Evolutionary conservation across 2,113 vertebrate species (phyloP).

Genomic region (Lepisosteus osseus): DNA sequence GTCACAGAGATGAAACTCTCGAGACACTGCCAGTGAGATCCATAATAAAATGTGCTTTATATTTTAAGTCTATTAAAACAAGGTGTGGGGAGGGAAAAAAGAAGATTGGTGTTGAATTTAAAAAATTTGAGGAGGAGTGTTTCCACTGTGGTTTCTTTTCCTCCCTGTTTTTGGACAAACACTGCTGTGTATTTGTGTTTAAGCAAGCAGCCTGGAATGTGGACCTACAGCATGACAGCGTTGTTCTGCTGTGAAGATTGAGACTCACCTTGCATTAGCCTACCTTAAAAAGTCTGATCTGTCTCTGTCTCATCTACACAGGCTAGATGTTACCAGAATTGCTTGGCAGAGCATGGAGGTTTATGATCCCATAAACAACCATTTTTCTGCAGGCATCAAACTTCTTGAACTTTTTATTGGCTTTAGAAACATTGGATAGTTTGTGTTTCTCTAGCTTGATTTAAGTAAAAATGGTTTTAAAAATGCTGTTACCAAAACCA

Average conservation of each 20-base stretch:
- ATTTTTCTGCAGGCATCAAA: too few relatives aligned
- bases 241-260: background rate
- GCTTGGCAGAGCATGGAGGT: background rate
- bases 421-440: too few relatives aligned
- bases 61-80: slow-evolving; percentile 3
- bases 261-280: background rate
- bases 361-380: background rate
- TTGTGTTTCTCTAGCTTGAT: too few relatives aligned
- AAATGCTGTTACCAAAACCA: too few relatives aligned
- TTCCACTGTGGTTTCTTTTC: background rate
- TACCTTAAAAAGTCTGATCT: background rate
- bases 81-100: background rate
- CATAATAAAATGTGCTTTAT: background rate
- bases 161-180: slow-evolving; percentile 6
- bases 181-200: background rate
- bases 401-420: too few relatives aligned
- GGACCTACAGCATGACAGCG: background rate
- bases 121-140: slow-evolving; percentile 4
- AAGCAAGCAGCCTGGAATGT: background rate
- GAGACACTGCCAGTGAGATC: background rate
- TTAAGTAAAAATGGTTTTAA: too few relatives aligned
- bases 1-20: too few relatives aligned
- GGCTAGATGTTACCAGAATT: background rate
- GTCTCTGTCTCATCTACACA: background rate
- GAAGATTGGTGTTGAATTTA: background rate